Percentiles rank a stretch among this genome's conserved stretches.
Evolutionary conservation across 2,797 vertebrate species (phyloP).

Genomic region (Gambusia yucatana): DNA sequence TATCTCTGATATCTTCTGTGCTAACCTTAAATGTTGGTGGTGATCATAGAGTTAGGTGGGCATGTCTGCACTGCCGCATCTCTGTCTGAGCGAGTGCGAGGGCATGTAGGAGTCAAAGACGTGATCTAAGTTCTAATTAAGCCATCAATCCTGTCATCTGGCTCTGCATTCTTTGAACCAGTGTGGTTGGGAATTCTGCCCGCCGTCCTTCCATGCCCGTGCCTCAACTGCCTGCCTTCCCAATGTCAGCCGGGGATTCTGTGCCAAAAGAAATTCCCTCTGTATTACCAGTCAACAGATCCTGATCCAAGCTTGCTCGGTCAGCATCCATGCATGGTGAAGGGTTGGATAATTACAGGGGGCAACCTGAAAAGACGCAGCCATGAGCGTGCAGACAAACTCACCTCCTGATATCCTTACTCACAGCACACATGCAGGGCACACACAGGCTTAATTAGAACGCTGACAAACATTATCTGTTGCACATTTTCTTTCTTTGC

Average conservation of each 20-base stretch:
- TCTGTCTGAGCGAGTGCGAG: slow-evolving; percentile 17
- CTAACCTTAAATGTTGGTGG: neutral
- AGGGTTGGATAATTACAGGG: slow-evolving; percentile 62
- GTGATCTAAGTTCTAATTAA: slow-evolving; percentile 42
- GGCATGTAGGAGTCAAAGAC: slow-evolving; percentile 30
- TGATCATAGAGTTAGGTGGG: neutral
- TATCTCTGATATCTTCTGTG: neutral
- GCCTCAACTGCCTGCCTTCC: slow-evolving; percentile 34
- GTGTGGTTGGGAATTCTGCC: slow-evolving; percentile 53
- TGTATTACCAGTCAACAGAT: slow-evolving; percentile 31
- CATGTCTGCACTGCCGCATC: neutral
- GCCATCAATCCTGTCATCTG: slow-evolving; percentile 42
- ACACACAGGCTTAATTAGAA: neutral
- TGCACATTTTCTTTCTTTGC: neutral
- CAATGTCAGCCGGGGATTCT: slow-evolving; percentile 52
- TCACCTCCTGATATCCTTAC: slow-evolving; percentile 16
- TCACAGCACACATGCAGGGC: neutral
- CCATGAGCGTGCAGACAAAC: slow-evolving; percentile 12
- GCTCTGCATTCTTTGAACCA: slow-evolving; percentile 31
- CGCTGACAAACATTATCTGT: neutral
- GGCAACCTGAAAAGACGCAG: slow-evolving; percentile 17
- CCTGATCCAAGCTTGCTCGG: slow-evolving; percentile 46
- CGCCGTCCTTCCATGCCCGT: slow-evolving; percentile 34
- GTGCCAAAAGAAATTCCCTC: slow-evolving; percentile 66
- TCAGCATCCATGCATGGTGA: slow-evolving; percentile 18